Evolutionary conservation across 2,113 vertebrate genomes (phyloP), one percentile per base, ranked within the genome.

Genomic region (Nematolebias whitei): DNA sequence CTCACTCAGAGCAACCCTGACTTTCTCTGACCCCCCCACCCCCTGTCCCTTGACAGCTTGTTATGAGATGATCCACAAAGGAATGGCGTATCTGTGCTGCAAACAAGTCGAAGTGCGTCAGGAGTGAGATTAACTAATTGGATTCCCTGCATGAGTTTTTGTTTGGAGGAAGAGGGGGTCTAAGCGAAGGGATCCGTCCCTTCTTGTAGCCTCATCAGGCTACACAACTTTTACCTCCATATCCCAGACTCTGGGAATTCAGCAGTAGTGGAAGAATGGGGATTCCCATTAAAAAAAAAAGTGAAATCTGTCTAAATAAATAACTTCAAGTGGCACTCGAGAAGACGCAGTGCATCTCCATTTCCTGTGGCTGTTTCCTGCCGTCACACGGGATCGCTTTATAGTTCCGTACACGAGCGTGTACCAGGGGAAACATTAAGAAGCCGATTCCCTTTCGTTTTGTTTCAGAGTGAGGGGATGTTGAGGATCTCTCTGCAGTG

Each of bases 61-160:
- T 95, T 95, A 93, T 92, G 88, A 93, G 90, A 93, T 90, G 81
- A 87, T 88, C 91, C 89, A 93, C 85, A 89, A 91, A 90, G 88
- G 74, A 2, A 63, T 61, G 91, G 91, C 91, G 90, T 92, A 92
- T 85, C 84, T 86, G 76, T 79, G 81, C 79, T 87, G 77, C 41
- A 61, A 87, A 75, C 49, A 84, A 87, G 71, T 10, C 11, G 79
- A 92, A 85, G 79, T 84, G 66, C 77, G 91, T 91, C 85, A 74
- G 84, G 71, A 73, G 18, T 74, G 86, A 95, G 93, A 96, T 94
- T 94, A 95, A 94, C 90, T 88, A 87, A 91, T 85, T 85, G 24
- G 93, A 92, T 92, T 93, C 87, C 89, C 82, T 67, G 73, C 87
- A 87, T 72, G 77, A 63, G 70, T 65, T 82, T 79, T 72, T 82